Evolutionary conservation across 1,140 invertebrate species (phyloP).

Genomic region (Glossosoma conforme): DNA sequence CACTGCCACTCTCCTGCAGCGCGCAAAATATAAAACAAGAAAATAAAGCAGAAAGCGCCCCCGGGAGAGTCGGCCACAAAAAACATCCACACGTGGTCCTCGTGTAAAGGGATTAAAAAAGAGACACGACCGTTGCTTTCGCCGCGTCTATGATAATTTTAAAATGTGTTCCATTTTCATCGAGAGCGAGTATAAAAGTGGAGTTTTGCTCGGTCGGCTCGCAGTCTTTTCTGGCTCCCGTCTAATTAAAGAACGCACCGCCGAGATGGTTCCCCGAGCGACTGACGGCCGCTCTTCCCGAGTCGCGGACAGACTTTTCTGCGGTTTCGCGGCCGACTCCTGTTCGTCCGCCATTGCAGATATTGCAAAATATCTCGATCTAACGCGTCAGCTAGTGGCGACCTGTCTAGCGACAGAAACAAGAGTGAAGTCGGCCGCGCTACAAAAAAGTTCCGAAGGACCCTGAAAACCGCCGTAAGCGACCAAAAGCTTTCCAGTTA

Average conservation of each 20-base stretch:
- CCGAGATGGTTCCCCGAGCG: neutral
- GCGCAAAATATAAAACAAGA: neutral
- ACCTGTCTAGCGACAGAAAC: conserved; percentile 13
- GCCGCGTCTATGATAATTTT: neutral
- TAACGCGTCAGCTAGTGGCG: conserved; percentile 9
- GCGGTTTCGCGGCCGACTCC: conserved; percentile 4
- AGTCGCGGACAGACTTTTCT: conserved; percentile 2
- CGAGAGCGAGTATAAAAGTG: conserved; percentile 16
- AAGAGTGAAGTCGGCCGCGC: conserved; percentile 17
- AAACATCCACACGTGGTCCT: neutral
- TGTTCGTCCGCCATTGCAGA: conserved; percentile 16
- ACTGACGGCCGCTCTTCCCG: neutral
- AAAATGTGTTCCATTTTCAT: conserved; percentile 7
- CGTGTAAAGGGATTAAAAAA: neutral
- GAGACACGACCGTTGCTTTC: neutral
- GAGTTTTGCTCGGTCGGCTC: neutral
- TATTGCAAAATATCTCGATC: conserved; percentile 11
- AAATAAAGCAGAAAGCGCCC: neutral
- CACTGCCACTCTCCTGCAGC: no score
- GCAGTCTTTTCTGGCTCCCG: conserved; percentile 8
- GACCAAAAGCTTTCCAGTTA: conserved; percentile 23
- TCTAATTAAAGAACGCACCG: conserved; percentile 25
- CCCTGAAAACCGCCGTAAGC: conserved; percentile 22
- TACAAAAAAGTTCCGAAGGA: conserved; percentile 13
- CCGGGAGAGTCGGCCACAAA: conserved; percentile 3